Percentiles rank a stretch among this genome's conserved stretches.
phyloP scores from a whole-genome alignment of 2,113 vertebrate species.

The Tupaia chinensis region DNA sequence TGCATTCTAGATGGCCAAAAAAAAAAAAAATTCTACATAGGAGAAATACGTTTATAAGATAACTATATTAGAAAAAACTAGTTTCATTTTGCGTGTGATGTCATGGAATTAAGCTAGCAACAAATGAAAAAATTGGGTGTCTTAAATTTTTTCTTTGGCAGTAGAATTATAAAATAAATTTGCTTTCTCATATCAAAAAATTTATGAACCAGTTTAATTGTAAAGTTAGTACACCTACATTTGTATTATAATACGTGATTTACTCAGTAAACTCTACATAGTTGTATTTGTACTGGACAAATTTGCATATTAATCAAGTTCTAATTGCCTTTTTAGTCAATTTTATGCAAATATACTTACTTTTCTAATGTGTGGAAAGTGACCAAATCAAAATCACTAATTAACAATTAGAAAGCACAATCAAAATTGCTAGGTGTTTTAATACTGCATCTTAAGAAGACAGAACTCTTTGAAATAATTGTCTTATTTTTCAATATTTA shows the following conservation, averaged over 20 bases:
- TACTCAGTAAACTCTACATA: conserved; percentile 85
- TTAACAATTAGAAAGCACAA: conserved; percentile 81
- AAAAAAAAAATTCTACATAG: conserved; percentile 10
- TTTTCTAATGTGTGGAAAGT: conserved; percentile 83
- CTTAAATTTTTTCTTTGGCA: conserved; percentile 75
- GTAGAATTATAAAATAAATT: conserved; percentile 86
- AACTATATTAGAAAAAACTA: conserved; percentile 79
- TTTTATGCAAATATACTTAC: conserved; percentile 89
- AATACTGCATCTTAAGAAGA: conserved; percentile 75
- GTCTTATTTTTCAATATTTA: conserved; percentile 73
- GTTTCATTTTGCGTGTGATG: conserved; percentile 82
- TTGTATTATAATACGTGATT: conserved; percentile 85
- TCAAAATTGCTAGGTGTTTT: conserved; percentile 80
- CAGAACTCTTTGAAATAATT: conserved; percentile 76
- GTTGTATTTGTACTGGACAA: conserved; percentile 87
- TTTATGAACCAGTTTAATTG: conserved; percentile 87
- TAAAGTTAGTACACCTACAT: conserved; percentile 88
- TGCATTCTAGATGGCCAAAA: conserved; percentile 6
- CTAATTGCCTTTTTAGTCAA: conserved; percentile 89
- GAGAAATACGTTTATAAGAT: conserved; percentile 65
- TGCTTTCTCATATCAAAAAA: conserved; percentile 87
- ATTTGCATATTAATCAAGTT: conserved; percentile 90
- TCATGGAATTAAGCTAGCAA: conserved; percentile 84
- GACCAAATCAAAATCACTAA: conserved; percentile 79
- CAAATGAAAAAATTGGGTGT: conserved; percentile 83